Evolutionary conservation across 2,888 invertebrate species (phyloP), one percentile per base, ranked within the genome.

Genomic region (Caenorhabditis uteleia): DNA sequence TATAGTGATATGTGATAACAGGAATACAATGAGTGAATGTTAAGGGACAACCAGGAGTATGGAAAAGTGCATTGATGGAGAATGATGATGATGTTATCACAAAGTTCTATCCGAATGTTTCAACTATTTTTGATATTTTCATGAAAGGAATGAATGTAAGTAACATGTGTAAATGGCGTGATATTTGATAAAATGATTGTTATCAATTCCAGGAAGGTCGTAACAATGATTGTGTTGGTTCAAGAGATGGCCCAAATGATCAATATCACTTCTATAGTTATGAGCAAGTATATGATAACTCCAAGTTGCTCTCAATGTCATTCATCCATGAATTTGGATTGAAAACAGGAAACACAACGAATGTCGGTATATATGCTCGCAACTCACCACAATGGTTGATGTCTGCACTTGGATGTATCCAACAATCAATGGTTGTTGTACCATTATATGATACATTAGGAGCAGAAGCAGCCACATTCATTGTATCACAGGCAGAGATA

Each of bases 381-480:
- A 97, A 97, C 86, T 92, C 92, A 83, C 92, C 93, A 10, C 95
- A 97, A 61, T 82, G 82, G 82, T 56, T 70, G 12, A 64, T 77
- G 36, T 55, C 76, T 33, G 56, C 71, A 3, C 50, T 82, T n/a
- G 81, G 70, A 1, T 72, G 69, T 39, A 54, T 77, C 26, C 68
- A 74, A 8, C 76, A 77, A 38, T 81, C 81, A 10, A 89, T 95
- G 89, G 93, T 94, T 48, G 89, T 93, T 73, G 92, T 95, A 67
- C 95, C 95, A 47, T 87, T 97, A 57, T 95, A 97, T 84, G 97
- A 97, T 85, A 95, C 95, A 3, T 87, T 95, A 74, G 95, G 95
- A 82, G 91, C 93, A 77, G 94, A 95, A 85, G 93, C 95, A 74
- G 94, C 94, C 88, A 91, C 91, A 86, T 82, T 68, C 61, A 80